Evolutionary conservation across 2,797 vertebrate species (phyloP).

Genomic region (Yasuhikotakia modesta): DNA sequence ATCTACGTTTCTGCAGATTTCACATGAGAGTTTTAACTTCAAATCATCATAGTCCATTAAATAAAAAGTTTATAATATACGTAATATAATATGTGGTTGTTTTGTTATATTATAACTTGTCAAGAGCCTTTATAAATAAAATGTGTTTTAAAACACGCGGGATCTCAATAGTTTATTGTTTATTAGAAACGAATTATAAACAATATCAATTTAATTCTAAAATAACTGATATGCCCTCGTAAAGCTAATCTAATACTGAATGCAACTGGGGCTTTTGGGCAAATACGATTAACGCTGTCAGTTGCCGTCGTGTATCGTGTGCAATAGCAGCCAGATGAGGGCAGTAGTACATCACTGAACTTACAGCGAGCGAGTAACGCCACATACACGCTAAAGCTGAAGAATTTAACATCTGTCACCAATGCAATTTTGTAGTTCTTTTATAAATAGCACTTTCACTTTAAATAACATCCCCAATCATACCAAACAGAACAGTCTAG

Average conservation of each 20-base stretch:
- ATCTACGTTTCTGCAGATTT: too few relatives aligned
- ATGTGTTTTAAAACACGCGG: too few relatives aligned
- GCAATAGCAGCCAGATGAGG: slow-evolving; percentile 29
- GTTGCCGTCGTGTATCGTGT: neutral
- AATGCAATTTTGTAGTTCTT: neutral
- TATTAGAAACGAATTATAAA: neutral
- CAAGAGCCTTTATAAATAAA: too few relatives aligned
- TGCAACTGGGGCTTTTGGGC: slow-evolving; percentile 22
- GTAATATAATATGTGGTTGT: too few relatives aligned
- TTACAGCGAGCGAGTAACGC: neutral
- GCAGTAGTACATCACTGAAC: slow-evolving; percentile 20
- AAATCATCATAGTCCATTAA: too few relatives aligned
- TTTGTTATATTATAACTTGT: too few relatives aligned
- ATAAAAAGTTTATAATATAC: too few relatives aligned
- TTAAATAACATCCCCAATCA: neutral
- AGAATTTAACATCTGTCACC: neutral
- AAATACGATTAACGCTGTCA: slow-evolving; percentile 48
- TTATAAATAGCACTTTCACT: too few relatives aligned
- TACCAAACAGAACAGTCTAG: neutral
- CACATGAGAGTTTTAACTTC: too few relatives aligned
- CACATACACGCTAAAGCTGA: neutral
- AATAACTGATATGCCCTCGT: slow-evolving; percentile 33
- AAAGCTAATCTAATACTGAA: slow-evolving; percentile 32
- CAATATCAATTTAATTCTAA: slow-evolving; percentile 16
- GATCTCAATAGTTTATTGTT: neutral